phyloP scores from a whole-genome alignment of 2,797 vertebrate genomes.

The Pteropus rufus region DNA sequence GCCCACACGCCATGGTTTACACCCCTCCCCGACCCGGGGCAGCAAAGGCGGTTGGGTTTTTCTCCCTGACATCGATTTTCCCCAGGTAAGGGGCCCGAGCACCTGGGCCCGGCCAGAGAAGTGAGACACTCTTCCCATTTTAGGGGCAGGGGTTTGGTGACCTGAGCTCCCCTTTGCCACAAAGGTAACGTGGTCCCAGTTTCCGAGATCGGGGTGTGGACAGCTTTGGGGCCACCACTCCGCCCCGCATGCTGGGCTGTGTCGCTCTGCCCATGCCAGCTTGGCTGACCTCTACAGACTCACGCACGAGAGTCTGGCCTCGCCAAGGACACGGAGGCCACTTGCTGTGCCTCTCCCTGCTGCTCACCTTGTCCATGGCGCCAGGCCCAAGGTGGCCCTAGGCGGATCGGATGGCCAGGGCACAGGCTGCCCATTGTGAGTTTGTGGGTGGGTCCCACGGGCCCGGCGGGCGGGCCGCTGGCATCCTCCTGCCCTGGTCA shows the following conservation, averaged over 20 bases:
- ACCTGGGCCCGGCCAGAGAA: fast-evolving
- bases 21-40: not conserved
- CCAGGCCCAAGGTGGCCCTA: not conserved
- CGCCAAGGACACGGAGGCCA: not conserved
- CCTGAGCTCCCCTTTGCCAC: too few relatives aligned
- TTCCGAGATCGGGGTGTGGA: not conserved
- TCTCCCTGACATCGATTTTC: too few relatives aligned
- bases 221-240: not conserved
- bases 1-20: fast-evolving
- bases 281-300: too few relatives aligned
- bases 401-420: not conserved
- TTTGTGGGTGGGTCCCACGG: not conserved
- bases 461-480: not conserved
- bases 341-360: not conserved
- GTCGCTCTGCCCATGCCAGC: not conserved
- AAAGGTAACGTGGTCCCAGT: not conserved
- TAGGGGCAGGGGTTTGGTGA: not conserved
- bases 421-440: conserved; percentile 11
- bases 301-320: fast-evolving
- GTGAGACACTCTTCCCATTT: fast-evolving
- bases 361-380: not conserved
- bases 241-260: fast-evolving
- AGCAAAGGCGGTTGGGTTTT: fast-evolving
- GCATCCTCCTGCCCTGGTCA: not conserved
- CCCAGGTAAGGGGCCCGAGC: fast-evolving